Evolutionary conservation across 2,113 vertebrate species (phyloP).

Genomic region (Grus americana): DNA sequence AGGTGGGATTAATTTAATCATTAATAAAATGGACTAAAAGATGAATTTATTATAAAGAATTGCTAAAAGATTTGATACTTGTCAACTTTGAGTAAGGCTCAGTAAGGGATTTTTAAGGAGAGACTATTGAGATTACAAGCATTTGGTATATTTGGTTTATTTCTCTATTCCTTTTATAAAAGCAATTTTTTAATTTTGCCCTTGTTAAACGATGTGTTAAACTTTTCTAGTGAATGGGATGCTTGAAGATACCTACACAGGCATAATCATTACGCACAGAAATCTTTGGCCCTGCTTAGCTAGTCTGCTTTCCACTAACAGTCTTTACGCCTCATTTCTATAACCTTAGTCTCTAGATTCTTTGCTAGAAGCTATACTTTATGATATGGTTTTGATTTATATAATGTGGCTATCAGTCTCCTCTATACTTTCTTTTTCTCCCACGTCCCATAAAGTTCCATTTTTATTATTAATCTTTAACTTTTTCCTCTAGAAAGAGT

Average conservation of each 20-base stretch:
- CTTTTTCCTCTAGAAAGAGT: not conserved
- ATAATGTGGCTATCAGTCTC: not conserved
- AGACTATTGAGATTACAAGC: not conserved
- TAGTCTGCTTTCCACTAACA: not conserved
- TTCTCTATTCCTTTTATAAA: not conserved
- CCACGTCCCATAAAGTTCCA: not conserved
- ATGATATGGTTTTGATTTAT: not conserved
- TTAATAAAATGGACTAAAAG: not conserved
- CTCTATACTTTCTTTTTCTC: not conserved
- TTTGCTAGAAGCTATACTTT: not conserved
- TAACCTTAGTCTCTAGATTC: not conserved
- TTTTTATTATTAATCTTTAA: not conserved
- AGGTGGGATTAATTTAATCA: not conserved
- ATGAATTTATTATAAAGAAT: not conserved
- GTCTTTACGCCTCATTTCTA: not conserved
- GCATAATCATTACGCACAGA: not conserved
- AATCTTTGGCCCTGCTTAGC: not conserved
- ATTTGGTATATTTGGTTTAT: not conserved
- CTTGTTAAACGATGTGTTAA: not conserved
- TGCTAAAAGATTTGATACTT: not conserved
- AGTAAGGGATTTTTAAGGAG: not conserved
- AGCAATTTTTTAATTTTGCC: not conserved
- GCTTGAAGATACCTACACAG: not conserved
- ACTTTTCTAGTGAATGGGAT: not conserved
- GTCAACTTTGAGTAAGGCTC: not conserved